Percentiles rank a stretch among this genome's conserved stretches.
Conservation (phyloP, 2,113 vertebrate species). For the Spilogale gracilis region DNA sequence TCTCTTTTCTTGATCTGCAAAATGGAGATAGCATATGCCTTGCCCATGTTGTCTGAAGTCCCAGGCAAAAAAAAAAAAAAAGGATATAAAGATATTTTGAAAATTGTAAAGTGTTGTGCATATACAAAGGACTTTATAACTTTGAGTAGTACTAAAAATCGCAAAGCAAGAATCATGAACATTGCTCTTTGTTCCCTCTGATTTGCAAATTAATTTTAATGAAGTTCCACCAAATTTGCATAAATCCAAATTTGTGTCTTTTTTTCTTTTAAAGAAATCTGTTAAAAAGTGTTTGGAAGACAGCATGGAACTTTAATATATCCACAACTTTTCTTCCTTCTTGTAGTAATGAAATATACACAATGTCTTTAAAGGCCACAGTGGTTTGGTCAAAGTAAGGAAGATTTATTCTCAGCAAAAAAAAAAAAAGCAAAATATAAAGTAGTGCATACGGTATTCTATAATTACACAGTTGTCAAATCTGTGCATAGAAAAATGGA, state of each 20-base stretch:
- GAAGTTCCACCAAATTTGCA: background rate
- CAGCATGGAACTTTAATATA: background rate
- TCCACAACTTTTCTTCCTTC: background rate
- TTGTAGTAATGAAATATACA: background rate
- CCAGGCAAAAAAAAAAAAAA: background rate
- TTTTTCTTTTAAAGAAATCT: background rate
- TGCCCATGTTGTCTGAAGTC: background rate
- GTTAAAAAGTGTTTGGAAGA: slow-evolving; percentile 3
- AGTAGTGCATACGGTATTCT: slow-evolving; percentile 31
- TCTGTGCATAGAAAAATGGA: slow-evolving; percentile 30
- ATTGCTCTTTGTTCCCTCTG: background rate
- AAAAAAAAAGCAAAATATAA: slow-evolving; percentile 10
- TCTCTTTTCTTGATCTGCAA: background rate
- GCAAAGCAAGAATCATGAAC: background rate
- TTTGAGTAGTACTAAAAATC: background rate
- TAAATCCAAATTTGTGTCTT: background rate
- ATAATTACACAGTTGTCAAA: slow-evolving; percentile 39
- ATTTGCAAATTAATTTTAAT: slow-evolving; percentile 40
- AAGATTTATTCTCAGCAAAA: background rate
- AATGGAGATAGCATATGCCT: background rate
- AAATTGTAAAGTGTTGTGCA: background rate
- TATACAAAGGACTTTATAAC: background rate
- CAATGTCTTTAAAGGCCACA: background rate
- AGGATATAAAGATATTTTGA: background rate
- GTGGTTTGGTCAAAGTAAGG: background rate